Evolutionary conservation across 2,888 invertebrate species (phyloP), one percentile per base, ranked within the genome.

Genomic region (Cheilosia soror): DNA sequence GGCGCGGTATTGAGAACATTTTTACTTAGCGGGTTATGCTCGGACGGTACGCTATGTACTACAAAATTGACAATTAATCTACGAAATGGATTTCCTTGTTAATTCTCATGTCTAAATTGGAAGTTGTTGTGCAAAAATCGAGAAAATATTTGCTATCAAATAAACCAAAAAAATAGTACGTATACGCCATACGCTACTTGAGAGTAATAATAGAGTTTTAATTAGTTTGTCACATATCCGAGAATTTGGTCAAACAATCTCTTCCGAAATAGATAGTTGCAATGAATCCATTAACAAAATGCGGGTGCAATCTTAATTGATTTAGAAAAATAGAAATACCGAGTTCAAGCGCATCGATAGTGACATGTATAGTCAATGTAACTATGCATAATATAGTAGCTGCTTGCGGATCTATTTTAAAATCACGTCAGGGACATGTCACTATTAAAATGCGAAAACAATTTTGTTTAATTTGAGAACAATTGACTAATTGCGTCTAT

Each of bases 401-500:
- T n/a, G n/a, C 20, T 20, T 20, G 20, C 31, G 2, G 1, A n/a
- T 55, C 27, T 60, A 60, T 31, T 60, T 37, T 51, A 27, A 51
- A 76, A 40, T 3, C 37, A 20, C 47, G 9, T 44, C 62, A 72
- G 68, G 76, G 60, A 53, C 63, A 15, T 33, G 62, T 49, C 44
- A 53, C n/a, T 33, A 53, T 20, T 53, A 4, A 42, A 40, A 47
- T 33, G 11, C 11, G 29, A 20, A 55, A 37, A 27, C 27, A 13
- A 15, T 29, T 40, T 44, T 29, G 37, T 75, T 42, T 80, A 58
- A 65, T 72, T 65, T 51, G 40, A 62, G 51, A 29, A 11, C 5
- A n/a, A 76, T 57, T 69, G 69, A 84, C 65, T 75, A 79, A 84
- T 66, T 63, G 58, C 7, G 60, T 49, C 79, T 78, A 83, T 20